Percentiles rank a stretch among this genome's conserved stretches.
Evolutionary conservation across 2,797 vertebrate species (phyloP).

Genomic region (Aquila chrysaetos): DNA sequence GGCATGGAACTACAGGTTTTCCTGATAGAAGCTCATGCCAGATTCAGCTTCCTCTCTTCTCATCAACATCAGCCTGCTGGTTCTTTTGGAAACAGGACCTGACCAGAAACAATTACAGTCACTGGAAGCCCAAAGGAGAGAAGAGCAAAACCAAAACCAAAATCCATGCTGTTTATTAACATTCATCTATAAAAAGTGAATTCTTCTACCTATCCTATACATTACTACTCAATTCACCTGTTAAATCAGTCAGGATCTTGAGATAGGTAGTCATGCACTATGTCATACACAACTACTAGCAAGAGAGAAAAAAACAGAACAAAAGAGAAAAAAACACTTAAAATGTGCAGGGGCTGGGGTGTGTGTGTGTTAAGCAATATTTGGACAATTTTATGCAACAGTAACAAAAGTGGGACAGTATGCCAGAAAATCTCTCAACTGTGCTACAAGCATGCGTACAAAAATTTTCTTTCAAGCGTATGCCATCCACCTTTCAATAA

Average conservation of each 20-base stretch:
- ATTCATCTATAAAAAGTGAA: not conserved
- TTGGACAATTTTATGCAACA: not conserved
- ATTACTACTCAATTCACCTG: not conserved
- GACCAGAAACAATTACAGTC: not conserved
- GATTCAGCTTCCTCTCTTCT: not conserved
- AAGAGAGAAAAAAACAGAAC: not conserved
- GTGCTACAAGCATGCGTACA: not conserved
- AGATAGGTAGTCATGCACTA: not conserved
- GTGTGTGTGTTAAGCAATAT: not conserved
- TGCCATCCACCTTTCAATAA: not conserved
- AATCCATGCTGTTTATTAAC: not conserved
- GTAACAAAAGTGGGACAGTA: not conserved
- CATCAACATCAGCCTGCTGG: not conserved
- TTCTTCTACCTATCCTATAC: not conserved
- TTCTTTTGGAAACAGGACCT: not conserved
- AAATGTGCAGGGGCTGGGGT: accelerated
- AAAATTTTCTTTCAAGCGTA: not conserved
- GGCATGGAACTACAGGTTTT: not conserved
- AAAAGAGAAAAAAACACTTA: not conserved
- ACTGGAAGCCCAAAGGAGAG: not conserved
- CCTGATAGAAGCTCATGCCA: not conserved
- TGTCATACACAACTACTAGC: not conserved
- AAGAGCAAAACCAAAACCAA: not conserved
- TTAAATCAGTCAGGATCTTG: not conserved
- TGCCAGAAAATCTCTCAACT: not conserved